A percentile compares a stretch with the other conserved stretches of the same genome.
Conservation (phyloP, 1,140 invertebrate genomes). For the Diachasma alloeum region DNA sequence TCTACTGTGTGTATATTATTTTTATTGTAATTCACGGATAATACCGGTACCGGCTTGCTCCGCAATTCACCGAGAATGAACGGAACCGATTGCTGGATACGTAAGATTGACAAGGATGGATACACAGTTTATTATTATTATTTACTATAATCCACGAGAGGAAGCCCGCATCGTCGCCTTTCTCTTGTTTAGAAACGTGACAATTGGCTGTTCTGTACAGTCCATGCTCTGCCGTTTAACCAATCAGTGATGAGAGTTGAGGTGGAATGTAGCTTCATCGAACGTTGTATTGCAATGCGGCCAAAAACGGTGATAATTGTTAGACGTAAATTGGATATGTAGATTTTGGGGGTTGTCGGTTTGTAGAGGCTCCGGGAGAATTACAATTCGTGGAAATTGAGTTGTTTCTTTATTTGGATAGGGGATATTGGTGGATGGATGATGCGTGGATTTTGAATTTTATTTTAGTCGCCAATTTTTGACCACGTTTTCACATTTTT, state of each 20-base stretch:
- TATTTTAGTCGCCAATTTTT: neutral
- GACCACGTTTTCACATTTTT: neutral
- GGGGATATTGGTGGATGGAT: neutral
- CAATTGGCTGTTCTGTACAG: neutral
- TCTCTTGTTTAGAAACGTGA: neutral
- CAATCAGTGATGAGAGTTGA: neutral
- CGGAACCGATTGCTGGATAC: neutral
- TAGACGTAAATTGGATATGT: neutral
- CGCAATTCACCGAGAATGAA: neutral
- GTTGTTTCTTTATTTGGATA: neutral
- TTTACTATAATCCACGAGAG: neutral
- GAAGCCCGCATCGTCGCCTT: neutral
- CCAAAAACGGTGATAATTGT: neutral
- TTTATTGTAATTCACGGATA: neutral
- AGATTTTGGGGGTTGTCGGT: neutral
- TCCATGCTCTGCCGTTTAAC: neutral
- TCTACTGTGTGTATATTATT: neutral
- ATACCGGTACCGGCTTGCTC: conserved; percentile 5
- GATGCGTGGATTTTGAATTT: neutral
- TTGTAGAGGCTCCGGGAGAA: too few species aligned
- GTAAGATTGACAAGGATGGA: neutral
- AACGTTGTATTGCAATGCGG: neutral
- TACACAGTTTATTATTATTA: neutral
- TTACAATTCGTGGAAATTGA: neutral
- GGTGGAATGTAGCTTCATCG: neutral